Base-by-base conservation (phyloP, 2,888 invertebrate species). In the Eledone cirrhosa region DNA sequence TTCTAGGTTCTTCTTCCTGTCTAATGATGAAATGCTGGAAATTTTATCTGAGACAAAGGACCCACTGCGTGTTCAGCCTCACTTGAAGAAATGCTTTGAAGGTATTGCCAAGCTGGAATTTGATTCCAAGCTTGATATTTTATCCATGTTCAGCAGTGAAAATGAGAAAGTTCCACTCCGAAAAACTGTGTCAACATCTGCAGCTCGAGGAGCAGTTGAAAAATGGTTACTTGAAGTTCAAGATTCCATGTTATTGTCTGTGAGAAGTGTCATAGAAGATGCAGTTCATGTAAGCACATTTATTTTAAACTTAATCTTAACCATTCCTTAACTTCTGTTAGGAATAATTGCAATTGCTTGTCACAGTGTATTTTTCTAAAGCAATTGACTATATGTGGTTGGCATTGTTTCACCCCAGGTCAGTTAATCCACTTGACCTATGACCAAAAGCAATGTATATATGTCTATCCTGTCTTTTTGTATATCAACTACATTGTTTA, bases 51-150 rank as follows among this genome's bases (percentile, higher is more conserved):
- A 91, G 83, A 91, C 91, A 7, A 91, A 91, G 82, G 91, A 91
- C 82, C 91, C 91, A 7, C 83, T 85, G 11, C 85, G 91, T 78
- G 91, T 91, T 14, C 91, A 91, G 85, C 91, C 91, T 33, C 91
- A 91, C 83, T 84, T 91, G 81, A 91, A 91, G 84, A 91, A 91
- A 81, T 91, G 90, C 82, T 91, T 91, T 84, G 91, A 91, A 91
- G 98, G 97, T 11, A 97, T 98, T 81, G 95, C 96, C 22, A 94
- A 93, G 81, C 91, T 98, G 53, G 93, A 93, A 24, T 98, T 98
- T 89, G 96, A 96, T 29, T 94, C 94, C 77, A 95, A 96, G n/a
- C 91, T 97, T 88, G 96, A 97, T 80, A 96, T 98, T 0, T 94
- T 94, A 0, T 94, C 94, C 81, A 97, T 98, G 95, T 94, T 93